Base-by-base conservation (phyloP, 2,888 invertebrate genomes). In the Lepidochrysops patricia region DNA sequence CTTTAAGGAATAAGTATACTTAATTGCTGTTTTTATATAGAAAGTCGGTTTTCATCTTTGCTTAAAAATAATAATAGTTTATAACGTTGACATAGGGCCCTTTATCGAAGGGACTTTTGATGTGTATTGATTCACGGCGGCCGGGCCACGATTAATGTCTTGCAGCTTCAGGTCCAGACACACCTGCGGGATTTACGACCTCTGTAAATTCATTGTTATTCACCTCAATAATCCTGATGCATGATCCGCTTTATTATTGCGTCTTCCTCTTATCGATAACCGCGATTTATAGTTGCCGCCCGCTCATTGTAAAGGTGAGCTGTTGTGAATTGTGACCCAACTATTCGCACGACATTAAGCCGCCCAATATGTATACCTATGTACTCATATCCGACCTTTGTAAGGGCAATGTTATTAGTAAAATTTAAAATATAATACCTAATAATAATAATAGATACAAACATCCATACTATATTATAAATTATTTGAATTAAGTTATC, bases 181-280 rank as follows among this genome's bases (percentile, higher is more conserved):
- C 79, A 80, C 80, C 82, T 81, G 76, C 74, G 76, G 75, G 77
- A 85, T 84, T 84, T 84, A 84, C 73, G 84, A 81, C 74, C 77
- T 72, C 72, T 70, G 73, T 76, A 79, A 80, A 80, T 82, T 84
- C 80, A 82, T 84, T 82, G 82, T 81, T 83, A 83, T 82, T 80
- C 77, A 75, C 78, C 74, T 74, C 77, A 74, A 75, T 74, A 75
- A 78, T 72, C 75, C 74, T 75, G 72, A 74, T 73, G 72, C 68
- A 69, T 64, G 67, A 70, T 65, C 62, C 67, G 68, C 75, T 75
- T 72, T 72, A 74, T 76, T 75, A 74, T 75, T 67, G 68, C n/a
- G n/a, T n/a, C 68, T 67, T 68, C 67, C 57, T 60, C 62, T 62
- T 63, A 62, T 58, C 62, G 61, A 27, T 32, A 54, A 54, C 19